Conservation (phyloP, 2,113 vertebrate species). For the Centropristis striata region DNA sequence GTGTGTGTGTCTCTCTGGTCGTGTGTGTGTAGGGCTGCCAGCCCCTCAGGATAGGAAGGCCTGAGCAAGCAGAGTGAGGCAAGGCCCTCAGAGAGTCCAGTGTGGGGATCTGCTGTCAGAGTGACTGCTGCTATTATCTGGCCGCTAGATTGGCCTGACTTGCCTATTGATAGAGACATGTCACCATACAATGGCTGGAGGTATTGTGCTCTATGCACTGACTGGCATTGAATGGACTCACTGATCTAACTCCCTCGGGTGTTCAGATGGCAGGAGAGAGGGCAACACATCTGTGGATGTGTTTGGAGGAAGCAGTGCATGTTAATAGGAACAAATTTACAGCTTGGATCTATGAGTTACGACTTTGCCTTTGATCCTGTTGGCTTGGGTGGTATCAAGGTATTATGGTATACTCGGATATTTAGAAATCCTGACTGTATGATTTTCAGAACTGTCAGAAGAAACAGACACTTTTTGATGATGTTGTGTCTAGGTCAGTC, state of each 20-base stretch:
- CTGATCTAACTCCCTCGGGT: slow-evolving; percentile 43
- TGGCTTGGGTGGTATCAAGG: too few species aligned
- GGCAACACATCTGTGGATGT: slow-evolving; percentile 26
- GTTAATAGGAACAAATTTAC: not conserved
- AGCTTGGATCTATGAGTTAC: not conserved
- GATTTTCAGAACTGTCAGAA: too few species aligned
- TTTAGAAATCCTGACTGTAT: too few species aligned
- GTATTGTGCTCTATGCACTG: slow-evolving; percentile 55
- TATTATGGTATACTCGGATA: too few species aligned
- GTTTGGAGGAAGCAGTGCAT: not conserved
- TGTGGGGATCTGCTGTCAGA: slow-evolving; percentile 72
- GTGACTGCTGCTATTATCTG: slow-evolving; percentile 81
- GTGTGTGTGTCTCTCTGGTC: slow-evolving; percentile 56
- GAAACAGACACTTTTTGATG: too few species aligned
- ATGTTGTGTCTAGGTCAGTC: too few species aligned
- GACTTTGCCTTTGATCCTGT: slow-evolving; percentile 3
- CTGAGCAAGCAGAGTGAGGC: slow-evolving; percentile 60
- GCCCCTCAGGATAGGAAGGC: slow-evolving; percentile 71
- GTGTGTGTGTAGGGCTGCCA: slow-evolving; percentile 67
- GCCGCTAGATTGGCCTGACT: slow-evolving; percentile 74
- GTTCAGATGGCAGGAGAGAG: slow-evolving; percentile 31
- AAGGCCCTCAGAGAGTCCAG: slow-evolving; percentile 65
- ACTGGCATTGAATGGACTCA: slow-evolving; percentile 58
- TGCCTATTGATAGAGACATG: slow-evolving; percentile 76
- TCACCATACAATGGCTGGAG: slow-evolving; percentile 70